Conservation (phyloP, 2,888 invertebrate species). For the Apamea anceps region DNA sequence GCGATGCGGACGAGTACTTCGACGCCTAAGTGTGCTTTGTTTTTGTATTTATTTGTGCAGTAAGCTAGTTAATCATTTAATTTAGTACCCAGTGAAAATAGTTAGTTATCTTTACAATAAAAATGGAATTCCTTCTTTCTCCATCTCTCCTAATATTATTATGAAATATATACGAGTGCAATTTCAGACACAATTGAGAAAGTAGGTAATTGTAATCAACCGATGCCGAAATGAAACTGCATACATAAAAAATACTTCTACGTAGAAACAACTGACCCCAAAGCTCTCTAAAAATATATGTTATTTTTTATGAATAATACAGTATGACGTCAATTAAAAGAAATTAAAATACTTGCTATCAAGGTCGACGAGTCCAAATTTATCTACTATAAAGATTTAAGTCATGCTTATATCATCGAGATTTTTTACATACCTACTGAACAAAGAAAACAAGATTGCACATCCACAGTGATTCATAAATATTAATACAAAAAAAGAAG, state of each 20-base stretch:
- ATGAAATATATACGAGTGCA: no score
- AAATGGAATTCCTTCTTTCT: no score
- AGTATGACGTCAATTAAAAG: background rate
- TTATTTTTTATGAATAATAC: background rate
- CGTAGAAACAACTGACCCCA: background rate
- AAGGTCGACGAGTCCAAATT: background rate
- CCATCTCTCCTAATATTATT: no score
- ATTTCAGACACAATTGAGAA: background rate
- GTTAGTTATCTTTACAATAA: no score
- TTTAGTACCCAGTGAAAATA: no score
- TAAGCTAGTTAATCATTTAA: no score
- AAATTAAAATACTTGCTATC: background rate
- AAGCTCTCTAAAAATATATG: background rate
- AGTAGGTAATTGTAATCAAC: background rate
- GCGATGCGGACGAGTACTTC: no score
- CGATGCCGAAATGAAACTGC: background rate
- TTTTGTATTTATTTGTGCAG: no score
- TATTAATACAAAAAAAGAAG: background rate
- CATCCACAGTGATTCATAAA: background rate
- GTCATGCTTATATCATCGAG: background rate
- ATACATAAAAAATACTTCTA: background rate
- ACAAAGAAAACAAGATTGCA: background rate
- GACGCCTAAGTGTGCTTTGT: no score
- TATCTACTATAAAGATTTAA: background rate
- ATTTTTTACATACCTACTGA: background rate